Conservation (phyloP, 2,888 invertebrate genomes). For the Ornithoptera priamus region DNA sequence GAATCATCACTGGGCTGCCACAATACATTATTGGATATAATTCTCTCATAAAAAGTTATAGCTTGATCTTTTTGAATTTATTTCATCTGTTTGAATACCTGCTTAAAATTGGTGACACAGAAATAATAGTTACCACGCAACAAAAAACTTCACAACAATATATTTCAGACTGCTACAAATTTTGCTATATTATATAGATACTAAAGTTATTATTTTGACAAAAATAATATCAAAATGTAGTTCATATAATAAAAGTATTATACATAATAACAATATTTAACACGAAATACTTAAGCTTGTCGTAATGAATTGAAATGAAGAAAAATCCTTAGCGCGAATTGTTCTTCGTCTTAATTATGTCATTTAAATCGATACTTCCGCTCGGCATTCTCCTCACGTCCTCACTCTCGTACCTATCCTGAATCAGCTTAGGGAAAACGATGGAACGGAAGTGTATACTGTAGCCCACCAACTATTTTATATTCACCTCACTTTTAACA, state of each 20-base stretch:
- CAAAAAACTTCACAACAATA: no score
- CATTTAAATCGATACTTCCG: constrained; percentile 25
- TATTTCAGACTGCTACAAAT: no score
- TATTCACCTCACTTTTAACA: constrained; percentile 59
- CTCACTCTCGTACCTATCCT: constrained; percentile 38
- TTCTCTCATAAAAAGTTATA: no score
- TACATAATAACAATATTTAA: not conserved
- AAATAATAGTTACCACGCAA: no score
- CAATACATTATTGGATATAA: no score
- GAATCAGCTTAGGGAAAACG: constrained; percentile 45
- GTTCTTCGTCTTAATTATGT: constrained; percentile 25
- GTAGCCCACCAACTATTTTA: constrained; percentile 51
- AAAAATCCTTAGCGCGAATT: constrained; percentile 14
- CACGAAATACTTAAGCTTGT: not conserved
- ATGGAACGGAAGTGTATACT: constrained; percentile 47
- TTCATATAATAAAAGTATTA: no score
- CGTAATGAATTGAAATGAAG: constrained; percentile 2
- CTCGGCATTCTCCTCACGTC: constrained; percentile 34
- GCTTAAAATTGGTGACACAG: no score
- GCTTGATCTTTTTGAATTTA: no score
- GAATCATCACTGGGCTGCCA: no score
- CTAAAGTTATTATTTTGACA: not conserved
- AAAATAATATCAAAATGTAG: not conserved
- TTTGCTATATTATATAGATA: not conserved
- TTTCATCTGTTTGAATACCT: no score